phyloP scores from a whole-genome alignment of 2,888 invertebrate species.

The Pheosia tremula region DNA sequence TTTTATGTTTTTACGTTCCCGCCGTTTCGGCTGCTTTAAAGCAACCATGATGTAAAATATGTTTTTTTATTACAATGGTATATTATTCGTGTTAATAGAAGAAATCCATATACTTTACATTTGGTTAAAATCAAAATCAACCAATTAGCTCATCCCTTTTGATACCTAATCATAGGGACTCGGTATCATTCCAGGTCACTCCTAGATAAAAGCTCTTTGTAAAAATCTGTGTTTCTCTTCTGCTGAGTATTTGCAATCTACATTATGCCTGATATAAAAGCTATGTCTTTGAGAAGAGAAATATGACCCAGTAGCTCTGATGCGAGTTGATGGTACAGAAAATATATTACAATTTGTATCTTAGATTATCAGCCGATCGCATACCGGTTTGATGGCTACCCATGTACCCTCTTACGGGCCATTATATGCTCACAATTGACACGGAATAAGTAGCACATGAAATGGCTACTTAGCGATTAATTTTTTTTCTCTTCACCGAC shows the following conservation, averaged over 20 bases:
- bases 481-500: slow-evolving; percentile 33
- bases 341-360: slow-evolving; percentile 1
- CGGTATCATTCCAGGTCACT: too few relatives aligned
- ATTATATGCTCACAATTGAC: slow-evolving; percentile 36
- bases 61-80: too few relatives aligned
- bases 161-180: too few relatives aligned
- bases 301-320: not conserved
- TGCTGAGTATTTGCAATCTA: slow-evolving; percentile 9
- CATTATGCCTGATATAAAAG: not conserved
- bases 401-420: slow-evolving; percentile 22
- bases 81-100: too few relatives aligned
- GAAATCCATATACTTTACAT: too few relatives aligned
- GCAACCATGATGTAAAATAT: too few relatives aligned
- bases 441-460: slow-evolving; percentile 36
- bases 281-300: not conserved
- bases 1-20: too few relatives aligned
- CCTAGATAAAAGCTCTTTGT: too few relatives aligned
- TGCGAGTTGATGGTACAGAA: slow-evolving; percentile 5
- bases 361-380: slow-evolving; percentile 15
- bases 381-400: slow-evolving; percentile 32
- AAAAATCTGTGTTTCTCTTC: too few relatives aligned
- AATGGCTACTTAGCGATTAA: slow-evolving; percentile 44
- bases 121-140: too few relatives aligned
- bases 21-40: too few relatives aligned
- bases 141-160: too few relatives aligned